These are phyloP conservation scores for Hymenopus coronatus DNA, from an alignment of 2,888 invertebrate genomes.

Conservation along the genomic window DNA sequence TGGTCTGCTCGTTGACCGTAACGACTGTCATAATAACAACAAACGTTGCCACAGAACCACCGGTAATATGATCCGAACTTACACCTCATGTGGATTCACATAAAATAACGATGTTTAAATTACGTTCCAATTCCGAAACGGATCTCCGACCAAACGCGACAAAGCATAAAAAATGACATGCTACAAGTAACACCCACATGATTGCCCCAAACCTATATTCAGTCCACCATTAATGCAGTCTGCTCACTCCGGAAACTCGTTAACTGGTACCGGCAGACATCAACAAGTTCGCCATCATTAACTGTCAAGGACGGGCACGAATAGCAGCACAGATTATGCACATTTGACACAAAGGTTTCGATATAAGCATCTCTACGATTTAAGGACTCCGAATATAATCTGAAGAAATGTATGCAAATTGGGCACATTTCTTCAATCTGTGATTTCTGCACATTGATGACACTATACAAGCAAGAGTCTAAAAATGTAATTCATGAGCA, in stretches of 20 bases:
- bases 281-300: neutral
- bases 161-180: neutral
- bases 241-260: neutral
- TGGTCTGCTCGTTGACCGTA: neutral
- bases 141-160: neutral
- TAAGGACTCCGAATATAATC: no score
- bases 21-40: neutral
- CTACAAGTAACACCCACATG: neutral
- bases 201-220: constrained; percentile 22
- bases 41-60: neutral
- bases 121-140: neutral
- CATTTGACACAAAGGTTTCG: no score
- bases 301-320: neutral
- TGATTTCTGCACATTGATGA: no score
- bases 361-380: no score
- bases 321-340: neutral
- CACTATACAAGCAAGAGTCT: no score
- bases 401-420: no score
- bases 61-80: neutral
- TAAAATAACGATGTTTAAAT: neutral
- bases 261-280: neutral
- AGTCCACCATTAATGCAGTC: constrained; percentile 12
- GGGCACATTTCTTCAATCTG: no score
- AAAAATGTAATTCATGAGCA: no score
- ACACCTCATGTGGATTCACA: neutral